phyloP scores from a whole-genome alignment of 2,797 vertebrate genomes.

The Eulemur rubriventer region DNA sequence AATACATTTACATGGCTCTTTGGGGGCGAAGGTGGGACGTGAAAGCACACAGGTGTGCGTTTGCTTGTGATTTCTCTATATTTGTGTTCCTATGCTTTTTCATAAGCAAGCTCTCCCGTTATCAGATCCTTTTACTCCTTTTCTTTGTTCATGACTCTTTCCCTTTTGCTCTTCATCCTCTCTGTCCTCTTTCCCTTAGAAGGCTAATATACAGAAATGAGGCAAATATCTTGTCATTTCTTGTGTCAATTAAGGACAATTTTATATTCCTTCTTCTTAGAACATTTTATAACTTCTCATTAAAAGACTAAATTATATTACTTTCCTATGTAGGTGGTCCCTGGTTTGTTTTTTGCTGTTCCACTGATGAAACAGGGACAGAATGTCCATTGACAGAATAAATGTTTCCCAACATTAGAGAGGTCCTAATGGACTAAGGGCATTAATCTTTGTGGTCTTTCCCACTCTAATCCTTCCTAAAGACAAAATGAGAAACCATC shows the following conservation, averaged over 20 bases:
- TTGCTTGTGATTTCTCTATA: neutral
- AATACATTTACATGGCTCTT: neutral
- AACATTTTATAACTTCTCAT: neutral
- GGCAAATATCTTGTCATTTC: neutral
- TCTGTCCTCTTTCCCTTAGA: neutral
- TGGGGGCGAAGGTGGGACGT: too few relatives aligned
- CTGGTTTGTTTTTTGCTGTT: neutral
- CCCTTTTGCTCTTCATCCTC: neutral
- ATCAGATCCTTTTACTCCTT: neutral
- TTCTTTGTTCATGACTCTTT: neutral
- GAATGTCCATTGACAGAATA: neutral
- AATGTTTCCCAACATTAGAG: neutral
- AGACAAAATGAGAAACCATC: neutral
- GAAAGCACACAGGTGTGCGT: neutral
- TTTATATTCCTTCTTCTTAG: neutral
- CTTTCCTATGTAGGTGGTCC: neutral
- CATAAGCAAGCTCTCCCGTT: neutral
- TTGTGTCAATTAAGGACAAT: neutral
- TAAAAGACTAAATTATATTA: conserved; percentile 12
- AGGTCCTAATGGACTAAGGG: neutral
- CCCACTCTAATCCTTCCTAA: neutral
- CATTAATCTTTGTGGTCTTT: neutral
- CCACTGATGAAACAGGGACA: neutral
- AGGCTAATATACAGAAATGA: neutral
- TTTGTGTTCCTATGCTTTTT: neutral